Conservation (phyloP, 2,113 vertebrate species). For the Columba livia region DNA sequence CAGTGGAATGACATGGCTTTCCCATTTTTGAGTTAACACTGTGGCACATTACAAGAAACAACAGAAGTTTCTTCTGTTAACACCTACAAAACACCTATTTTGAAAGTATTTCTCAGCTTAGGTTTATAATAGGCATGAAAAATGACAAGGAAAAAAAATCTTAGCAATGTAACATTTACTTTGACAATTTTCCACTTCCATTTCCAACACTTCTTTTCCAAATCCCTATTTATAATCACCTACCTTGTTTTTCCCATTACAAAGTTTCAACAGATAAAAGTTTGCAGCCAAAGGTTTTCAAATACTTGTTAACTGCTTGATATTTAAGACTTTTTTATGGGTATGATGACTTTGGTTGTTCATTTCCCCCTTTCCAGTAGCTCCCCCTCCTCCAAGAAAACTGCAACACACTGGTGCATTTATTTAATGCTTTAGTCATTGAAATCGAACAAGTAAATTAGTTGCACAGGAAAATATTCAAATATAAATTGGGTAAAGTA, state of each 20-base stretch:
- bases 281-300: not conserved
- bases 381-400: not conserved
- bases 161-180: not conserved
- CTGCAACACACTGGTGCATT: not conserved
- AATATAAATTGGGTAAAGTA: slow-evolving; percentile 43
- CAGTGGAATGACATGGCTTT: fast-evolving
- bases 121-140: not conserved
- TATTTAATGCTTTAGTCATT: slow-evolving; percentile 46
- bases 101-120: not conserved
- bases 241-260: not conserved
- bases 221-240: not conserved
- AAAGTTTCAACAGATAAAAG: not conserved
- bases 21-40: not conserved
- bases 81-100: not conserved
- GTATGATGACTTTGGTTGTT: not conserved
- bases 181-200: not conserved
- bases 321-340: not conserved
- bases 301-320: not conserved
- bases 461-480: slow-evolving; percentile 34
- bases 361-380: not conserved
- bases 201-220: not conserved
- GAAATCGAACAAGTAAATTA: slow-evolving; percentile 27
- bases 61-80: not conserved
- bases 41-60: not conserved
- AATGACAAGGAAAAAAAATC: not conserved